Base-by-base conservation (phyloP, 2,113 vertebrate genomes). In the Argyrosomus japonicus region DNA sequence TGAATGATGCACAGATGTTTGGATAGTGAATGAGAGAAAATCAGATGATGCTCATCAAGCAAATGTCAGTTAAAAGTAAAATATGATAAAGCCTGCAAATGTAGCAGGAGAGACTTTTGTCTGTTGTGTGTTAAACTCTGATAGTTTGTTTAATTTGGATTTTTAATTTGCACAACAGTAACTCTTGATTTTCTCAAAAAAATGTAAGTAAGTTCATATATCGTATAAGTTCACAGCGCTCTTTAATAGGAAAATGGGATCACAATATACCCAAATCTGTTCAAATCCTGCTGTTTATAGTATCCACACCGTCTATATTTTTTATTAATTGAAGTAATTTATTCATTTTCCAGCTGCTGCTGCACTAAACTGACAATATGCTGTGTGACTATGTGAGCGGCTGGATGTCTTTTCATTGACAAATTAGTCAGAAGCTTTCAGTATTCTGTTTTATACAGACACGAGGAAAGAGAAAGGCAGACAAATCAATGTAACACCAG, bases 331-430 rank as follows among this genome's bases (percentile, higher is more conserved):
- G 10, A 29, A 68, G 51, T 29, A 0, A 51, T 50, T 48, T 48
- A 36, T 53, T 45, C 25, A 27, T 12, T 61, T 13, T 50, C 18
- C 71, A 50, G 57, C 60, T 53, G 73, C 60, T 53, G 73, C 58
- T 29, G 23, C 0, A 23, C 19, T 57, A 50, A 57, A 17, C 63
- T 65, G 25, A 47, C 27, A 73, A 65, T 40, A 12, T 40, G 60
- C 32, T 62, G 60, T 62, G 60, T 62, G 60, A 21, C 58, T 19
- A 32, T 65, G 62, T 50, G 47, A 50, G 23, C 4, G 5, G 25
- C 48, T 54, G 32, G 50, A 54, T 54, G 51, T 58, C 51, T 79
- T 75, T 64, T 18, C 61, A 65, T 27, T 27, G 61, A 75, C 27
- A 56, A 45, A 76, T 65, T 32, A 45, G 61, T 76, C 57, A 75